phyloP scores from a whole-genome alignment of 2,113 vertebrate species.

The Corythornis cristatus region DNA sequence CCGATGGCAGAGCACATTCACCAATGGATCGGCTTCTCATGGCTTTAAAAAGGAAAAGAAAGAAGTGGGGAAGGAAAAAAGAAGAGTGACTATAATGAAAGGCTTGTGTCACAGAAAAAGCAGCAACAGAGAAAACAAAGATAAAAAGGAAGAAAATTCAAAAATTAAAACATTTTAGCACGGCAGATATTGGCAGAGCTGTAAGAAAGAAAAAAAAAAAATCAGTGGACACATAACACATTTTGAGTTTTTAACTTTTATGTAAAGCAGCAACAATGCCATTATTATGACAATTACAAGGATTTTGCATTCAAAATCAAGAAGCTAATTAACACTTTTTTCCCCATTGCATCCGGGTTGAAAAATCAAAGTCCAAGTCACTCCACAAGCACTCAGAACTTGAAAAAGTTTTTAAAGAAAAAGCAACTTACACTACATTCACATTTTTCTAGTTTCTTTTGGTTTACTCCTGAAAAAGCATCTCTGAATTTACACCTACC shows the following conservation, averaged over 20 bases:
- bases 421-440: not conserved
- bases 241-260: slow-evolving; percentile 69
- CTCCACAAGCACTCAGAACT: slow-evolving; percentile 1
- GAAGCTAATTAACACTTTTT: slow-evolving; percentile 52
- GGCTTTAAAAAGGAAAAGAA: slow-evolving; percentile 90
- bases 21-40: slow-evolving; percentile 99
- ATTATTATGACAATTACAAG: slow-evolving; percentile 60
- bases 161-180: slow-evolving; percentile 87
- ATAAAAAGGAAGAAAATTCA: slow-evolving; percentile 81
- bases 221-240: slow-evolving; percentile 76
- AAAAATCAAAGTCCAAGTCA: slow-evolving; percentile 54
- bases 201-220: slow-evolving; percentile 77
- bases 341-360: slow-evolving; percentile 63
- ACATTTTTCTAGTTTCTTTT: slow-evolving; percentile 31
- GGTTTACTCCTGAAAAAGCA: not conserved
- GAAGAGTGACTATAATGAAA: slow-evolving; percentile 85
- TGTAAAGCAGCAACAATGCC: slow-evolving; percentile 74
- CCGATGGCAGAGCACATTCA: slow-evolving; percentile 99
- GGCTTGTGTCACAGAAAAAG: slow-evolving; percentile 84
- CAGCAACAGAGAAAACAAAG: slow-evolving; percentile 83
- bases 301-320: slow-evolving; percentile 62
- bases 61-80: slow-evolving; percentile 84
- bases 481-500: not conserved
- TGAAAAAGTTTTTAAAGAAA: not conserved
- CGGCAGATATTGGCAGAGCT: slow-evolving; percentile 82